Percentiles rank a stretch among this genome's conserved stretches.
Conservation (phyloP, 92 coral and sea anemone species). For the Diadumene lineata region DNA sequence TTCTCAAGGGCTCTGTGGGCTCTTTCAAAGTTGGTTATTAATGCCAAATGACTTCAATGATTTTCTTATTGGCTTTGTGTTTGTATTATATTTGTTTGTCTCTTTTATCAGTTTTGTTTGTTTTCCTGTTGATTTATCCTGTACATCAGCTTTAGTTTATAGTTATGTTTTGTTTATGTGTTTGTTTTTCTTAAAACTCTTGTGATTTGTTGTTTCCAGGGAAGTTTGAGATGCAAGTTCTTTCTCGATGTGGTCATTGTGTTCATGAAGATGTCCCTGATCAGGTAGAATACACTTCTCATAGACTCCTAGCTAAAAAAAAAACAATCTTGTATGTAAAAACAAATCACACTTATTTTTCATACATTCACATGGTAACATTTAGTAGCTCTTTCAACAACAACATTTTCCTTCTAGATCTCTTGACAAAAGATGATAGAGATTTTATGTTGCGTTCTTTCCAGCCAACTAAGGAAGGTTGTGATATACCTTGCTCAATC, state of each 20-base stretch:
- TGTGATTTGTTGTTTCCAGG: conserved; percentile 35
- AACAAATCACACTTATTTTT: no score
- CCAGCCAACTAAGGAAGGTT: no score
- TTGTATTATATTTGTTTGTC: not conserved
- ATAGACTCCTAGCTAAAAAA: no score
- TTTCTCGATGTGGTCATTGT: conserved; percentile 92
- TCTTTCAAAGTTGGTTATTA: no score
- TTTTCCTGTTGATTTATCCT: not conserved
- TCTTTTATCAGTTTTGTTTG: not conserved
- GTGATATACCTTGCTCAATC: no score
- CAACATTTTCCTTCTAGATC: no score
- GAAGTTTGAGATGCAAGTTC: conserved; percentile 86
- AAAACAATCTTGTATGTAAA: no score
- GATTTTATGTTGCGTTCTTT: no score
- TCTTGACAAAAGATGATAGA: no score
- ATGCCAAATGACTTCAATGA: no score
- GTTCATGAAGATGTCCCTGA: conserved; percentile 98
- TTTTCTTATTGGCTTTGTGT: not conserved
- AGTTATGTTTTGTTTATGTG: not conserved
- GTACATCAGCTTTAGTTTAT: not conserved
- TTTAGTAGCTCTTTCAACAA: no score
- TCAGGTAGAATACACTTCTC: conserved; percentile 60
- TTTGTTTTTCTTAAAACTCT: not conserved
- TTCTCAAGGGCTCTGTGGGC: not conserved
- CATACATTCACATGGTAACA: no score